These are phyloP conservation scores for Rousettus leschenaultii DNA, from an alignment of 2,113 vertebrate genomes.

Conservation along the genomic window DNA sequence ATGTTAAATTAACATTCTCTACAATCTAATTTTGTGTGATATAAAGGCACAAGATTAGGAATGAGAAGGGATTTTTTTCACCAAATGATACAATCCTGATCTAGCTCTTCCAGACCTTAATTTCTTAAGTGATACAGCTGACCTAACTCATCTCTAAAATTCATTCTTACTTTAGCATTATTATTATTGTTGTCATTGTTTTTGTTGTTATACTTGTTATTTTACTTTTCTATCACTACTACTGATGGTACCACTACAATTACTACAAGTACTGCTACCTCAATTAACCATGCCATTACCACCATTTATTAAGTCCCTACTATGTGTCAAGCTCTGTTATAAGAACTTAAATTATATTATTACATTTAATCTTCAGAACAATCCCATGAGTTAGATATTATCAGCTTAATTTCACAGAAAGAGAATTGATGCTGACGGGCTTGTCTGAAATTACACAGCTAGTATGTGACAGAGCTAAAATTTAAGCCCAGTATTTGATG, in stretches of 20 bases:
- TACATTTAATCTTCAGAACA: slow-evolving; percentile 9
- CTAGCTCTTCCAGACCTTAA: background rate
- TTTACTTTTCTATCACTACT: background rate
- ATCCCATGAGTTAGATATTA: background rate
- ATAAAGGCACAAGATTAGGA: background rate
- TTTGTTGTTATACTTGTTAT: background rate
- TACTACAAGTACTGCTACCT: background rate
- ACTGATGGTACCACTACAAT: background rate
- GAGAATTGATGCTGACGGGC: background rate
- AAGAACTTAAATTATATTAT: slow-evolving; percentile 21
- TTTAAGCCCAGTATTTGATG: slow-evolving; percentile 17
- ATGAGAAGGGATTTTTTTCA: background rate
- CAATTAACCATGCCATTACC: background rate
- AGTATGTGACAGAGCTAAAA: background rate
- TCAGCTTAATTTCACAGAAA: background rate
- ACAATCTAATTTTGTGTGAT: background rate
- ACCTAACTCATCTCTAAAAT: background rate
- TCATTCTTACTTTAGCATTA: slow-evolving; percentile 4
- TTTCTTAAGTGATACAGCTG: background rate
- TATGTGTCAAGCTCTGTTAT: background rate
- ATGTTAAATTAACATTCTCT: background rate
- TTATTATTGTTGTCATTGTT: background rate
- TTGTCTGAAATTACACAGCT: background rate
- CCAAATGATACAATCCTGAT: background rate
- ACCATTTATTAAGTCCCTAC: background rate